Evolutionary conservation across 2,888 invertebrate genomes (phyloP), one percentile per base, ranked within the genome.

Genomic region (Heliconius ismenius): DNA sequence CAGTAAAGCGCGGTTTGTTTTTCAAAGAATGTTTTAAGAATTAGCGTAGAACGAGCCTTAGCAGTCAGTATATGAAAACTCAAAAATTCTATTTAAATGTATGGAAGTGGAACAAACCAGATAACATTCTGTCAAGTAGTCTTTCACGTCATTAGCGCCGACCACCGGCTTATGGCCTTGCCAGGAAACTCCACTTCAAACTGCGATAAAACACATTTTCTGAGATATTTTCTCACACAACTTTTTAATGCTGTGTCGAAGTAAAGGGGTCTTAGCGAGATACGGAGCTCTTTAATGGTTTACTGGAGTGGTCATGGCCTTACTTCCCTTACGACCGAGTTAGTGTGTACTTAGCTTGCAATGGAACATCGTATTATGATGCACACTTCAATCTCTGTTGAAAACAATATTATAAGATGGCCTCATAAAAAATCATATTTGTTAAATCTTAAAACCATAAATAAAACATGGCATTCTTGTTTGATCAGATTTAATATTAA

Each of bases 201-300:
- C 88, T 88, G 89, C 88, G 89, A 91, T 92, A 92, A 92, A 92
- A 91, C 89, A 89, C 89, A 88, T 90, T 92, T 90, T 88, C 89
- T 83, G 86, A 89, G 88, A 86, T 85, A 84, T 87, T 87, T 86
- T 84, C 84, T 83, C 84, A 81, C 86, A 81, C 84, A 92, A 92
- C 88, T 92, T 92, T 92, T 91, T 91, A 92, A 92, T 91, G 91
- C 87, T 87, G 85, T 87, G 85, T 83, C 83, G 83, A 83, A 84
- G 87, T 85, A 86, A 87, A 86, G 87, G 84, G 78, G 87, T 88
- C 88, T 89, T 87, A 88, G 85, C 86, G 87, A 86, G 82, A 78
- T 83, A 83, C 86, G 88, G 88, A 90, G 91, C 90, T 89, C 80
- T 88, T 89, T 90, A 89, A 89, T 88, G 88, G 86, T 84, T 81